Evolutionary conservation across 2,113 vertebrate species (phyloP), one percentile per base, ranked within the genome.

Genomic region (Sciurus niger): DNA sequence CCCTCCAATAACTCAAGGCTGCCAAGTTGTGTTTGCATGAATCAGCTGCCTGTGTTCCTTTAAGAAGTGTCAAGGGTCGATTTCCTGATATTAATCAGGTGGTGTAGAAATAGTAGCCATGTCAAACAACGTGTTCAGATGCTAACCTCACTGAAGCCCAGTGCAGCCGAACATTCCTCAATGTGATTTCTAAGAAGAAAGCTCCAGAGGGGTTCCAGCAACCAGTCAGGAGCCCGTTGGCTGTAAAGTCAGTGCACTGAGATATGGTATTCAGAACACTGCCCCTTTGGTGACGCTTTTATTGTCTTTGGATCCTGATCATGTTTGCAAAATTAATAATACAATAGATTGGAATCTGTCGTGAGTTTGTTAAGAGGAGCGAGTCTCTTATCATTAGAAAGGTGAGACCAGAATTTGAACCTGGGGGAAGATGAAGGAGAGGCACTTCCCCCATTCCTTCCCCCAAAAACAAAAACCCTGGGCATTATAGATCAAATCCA

Each of bases 71-170:
- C 90, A 48, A 83, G 76, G 83, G 60, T 48, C 48, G 63, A 60
- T 72, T 95, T 95, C 90, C 95, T 76, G n/a, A 93, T 93, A 86
- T 80, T 96, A 97, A 93, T 96, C 91, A 93, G 93, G 84, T 84
- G 90, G 46, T 74, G 16, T 51, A 70, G 93, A 95, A 97, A 93
- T 37, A 91, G 89, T 22, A 94, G 82, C 77, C 84, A 70, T 91
- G 85, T 95, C 87, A 94, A 96, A 86, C 70, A 89, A 53, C 76
- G 48, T 25, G 94, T 85, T 84, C 87, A 96, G 92, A 96, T 92
- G 89, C 43, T 96, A 94, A 97, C 97, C 96, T 95, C 48, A 53
- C 95, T 65, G 79, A 90, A 96, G 40, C 40, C 90, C 25, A 5
- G 48, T 11, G 73, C 73, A 87, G 80, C 2, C 37, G 8, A 11